These are phyloP conservation scores for Hipposideros larvatus DNA, from an alignment of 2,797 vertebrate species.

Conservation along the genomic window DNA sequence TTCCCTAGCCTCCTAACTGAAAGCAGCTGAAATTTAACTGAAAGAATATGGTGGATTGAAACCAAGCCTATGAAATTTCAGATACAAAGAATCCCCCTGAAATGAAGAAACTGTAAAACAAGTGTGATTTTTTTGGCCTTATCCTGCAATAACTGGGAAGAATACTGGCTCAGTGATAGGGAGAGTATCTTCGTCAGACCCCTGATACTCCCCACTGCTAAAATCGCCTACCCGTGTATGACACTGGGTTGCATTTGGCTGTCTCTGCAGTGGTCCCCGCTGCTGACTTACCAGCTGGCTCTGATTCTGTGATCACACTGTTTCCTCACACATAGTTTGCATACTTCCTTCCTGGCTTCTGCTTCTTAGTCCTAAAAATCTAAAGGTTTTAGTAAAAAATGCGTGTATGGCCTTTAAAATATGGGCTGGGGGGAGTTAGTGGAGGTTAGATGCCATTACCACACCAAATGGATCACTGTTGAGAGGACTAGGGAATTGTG, in stretches of 20 bases:
- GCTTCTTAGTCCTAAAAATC: background rate
- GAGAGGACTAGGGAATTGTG: background rate
- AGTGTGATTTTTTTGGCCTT: conserved; percentile 70
- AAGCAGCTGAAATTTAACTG: conserved; percentile 82
- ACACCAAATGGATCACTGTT: background rate
- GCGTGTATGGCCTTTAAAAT: background rate
- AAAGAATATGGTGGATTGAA: conserved; percentile 77
- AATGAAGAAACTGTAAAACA: conserved; percentile 80
- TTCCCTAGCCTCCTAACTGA: conserved; percentile 71
- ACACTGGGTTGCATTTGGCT: background rate
- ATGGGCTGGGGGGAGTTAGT: background rate
- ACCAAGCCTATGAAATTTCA: conserved; percentile 81
- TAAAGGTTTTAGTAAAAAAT: conserved; percentile 23
- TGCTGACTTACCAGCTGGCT: background rate
- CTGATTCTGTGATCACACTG: background rate
- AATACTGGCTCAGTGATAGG: conserved; percentile 31
- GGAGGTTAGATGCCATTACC: background rate
- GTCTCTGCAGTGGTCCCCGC: background rate
- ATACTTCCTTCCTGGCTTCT: background rate
- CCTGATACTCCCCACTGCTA: background rate
- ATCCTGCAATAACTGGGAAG: conserved; percentile 58
- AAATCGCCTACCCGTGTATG: background rate
- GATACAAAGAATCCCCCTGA: conserved; percentile 76
- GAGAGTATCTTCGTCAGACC: background rate
- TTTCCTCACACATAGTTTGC: background rate